A percentile compares a stretch with the other conserved stretches of the same genome.
Conservation (phyloP, 2,113 vertebrate species). For the Narcine bancroftii region DNA sequence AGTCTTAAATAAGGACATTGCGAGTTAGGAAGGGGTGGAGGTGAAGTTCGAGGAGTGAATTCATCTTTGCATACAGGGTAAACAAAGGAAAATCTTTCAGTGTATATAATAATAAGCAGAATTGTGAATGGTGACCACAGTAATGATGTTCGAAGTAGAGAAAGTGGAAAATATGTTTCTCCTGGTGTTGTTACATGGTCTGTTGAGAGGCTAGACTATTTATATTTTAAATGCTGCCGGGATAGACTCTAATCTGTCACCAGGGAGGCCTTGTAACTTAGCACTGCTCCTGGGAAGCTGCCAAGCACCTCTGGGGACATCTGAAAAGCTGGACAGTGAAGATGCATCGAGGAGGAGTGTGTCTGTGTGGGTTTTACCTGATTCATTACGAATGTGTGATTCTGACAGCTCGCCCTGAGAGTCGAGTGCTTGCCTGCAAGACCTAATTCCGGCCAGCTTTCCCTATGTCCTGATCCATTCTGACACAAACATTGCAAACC, state of each 20-base stretch:
- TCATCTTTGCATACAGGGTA: neutral
- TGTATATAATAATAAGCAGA: too few relatives aligned
- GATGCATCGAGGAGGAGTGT: neutral
- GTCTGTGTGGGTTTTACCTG: neutral
- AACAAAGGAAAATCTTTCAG: too few relatives aligned
- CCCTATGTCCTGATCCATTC: neutral
- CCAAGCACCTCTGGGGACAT: neutral
- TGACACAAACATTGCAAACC: neutral
- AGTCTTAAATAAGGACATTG: neutral
- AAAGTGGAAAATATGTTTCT: constrained; percentile 25
- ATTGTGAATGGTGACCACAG: neutral
- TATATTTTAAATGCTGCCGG: neutral
- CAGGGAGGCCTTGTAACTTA: neutral
- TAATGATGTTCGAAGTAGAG: neutral
- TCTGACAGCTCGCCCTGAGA: neutral
- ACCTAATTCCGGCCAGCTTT: too few relatives aligned
- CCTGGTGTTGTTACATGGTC: neutral
- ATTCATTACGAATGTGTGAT: neutral
- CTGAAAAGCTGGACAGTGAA: too few relatives aligned
- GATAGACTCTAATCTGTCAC: neutral
- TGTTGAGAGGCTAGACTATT: neutral
- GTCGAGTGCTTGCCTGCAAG: neutral
- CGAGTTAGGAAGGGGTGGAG: neutral
- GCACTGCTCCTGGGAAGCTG: neutral
- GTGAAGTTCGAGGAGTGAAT: neutral